Conservation (phyloP, 2,797 vertebrate species). For the Spondyliosoma cantharus region DNA sequence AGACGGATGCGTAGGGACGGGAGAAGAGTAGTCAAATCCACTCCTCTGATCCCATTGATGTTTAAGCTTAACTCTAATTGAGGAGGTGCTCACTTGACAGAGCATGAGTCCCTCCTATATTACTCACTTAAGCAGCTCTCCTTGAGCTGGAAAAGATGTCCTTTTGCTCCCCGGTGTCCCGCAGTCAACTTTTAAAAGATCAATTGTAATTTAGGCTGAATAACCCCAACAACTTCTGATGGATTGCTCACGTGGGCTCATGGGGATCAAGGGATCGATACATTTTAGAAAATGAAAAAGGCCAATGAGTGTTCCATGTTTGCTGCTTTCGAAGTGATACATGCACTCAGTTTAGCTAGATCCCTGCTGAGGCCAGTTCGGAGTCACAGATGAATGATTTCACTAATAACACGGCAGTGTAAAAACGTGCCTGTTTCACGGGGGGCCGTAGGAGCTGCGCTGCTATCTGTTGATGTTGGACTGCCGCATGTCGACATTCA, state of each 20-base stretch:
- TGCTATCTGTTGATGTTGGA: constrained; percentile 37
- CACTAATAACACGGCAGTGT: constrained; percentile 21
- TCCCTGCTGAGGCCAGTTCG: constrained; percentile 23
- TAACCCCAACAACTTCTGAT: constrained; percentile 67
- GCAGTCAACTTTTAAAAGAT: constrained; percentile 71
- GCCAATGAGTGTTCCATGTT: constrained; percentile 47
- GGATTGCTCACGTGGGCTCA: constrained; percentile 48
- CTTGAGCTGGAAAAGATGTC: constrained; percentile 66
- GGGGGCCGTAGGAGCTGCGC: constrained; percentile 24
- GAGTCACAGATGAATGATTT: constrained; percentile 49
- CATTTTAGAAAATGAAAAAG: constrained; percentile 70
- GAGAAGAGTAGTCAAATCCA: constrained; percentile 63
- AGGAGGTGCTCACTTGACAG: constrained; percentile 68
- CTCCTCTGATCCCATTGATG: constrained; percentile 72
- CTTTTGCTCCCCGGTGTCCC: constrained; percentile 55
- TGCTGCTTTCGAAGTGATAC: constrained; percentile 43
- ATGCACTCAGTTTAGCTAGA: constrained; percentile 36
- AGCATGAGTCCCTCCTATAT: constrained; percentile 52
- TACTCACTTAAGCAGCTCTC: constrained; percentile 66
- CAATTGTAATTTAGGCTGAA: constrained; percentile 75
- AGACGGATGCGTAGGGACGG: constrained; percentile 24
- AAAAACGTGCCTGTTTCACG: background rate
- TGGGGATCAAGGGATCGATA: constrained; percentile 55
- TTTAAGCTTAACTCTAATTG: constrained; percentile 77
- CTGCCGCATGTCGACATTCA: constrained; percentile 45